Base-by-base conservation (phyloP, 2,888 invertebrate genomes). In the Strigamia transsilvanica region DNA sequence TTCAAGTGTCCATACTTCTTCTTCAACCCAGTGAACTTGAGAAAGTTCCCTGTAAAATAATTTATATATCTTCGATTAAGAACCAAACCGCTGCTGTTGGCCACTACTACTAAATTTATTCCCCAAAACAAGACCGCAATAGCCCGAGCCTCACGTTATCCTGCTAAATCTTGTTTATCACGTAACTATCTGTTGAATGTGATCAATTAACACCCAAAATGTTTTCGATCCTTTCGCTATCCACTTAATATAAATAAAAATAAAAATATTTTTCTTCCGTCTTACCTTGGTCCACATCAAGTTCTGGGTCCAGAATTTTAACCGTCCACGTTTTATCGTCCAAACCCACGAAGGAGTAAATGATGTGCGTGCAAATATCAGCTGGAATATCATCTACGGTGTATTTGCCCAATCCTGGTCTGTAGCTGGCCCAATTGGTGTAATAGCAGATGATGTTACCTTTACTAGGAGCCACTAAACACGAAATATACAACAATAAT, bases 391-490 rank as follows among this genome's bases (percentile, higher is more conserved):
- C 95, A 82, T 94, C 93, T 84, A 95, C 91, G n/a, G 91, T 92
- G 87, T 96, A 96, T 42, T 92, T 91, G 0, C 96, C 96, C 7
- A 82, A 80, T 0, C 93, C 95, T 0, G 94, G 94, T 51, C 96
- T 90, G 89, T 95, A 94, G 82, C 95, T 91, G 12, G 96, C 96
- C 96, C 94, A 94, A 88, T 94, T 94, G 87, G 93, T 93, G 88
- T 91, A 92, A 88, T 92, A 92, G 85, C 92, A 92, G 23, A 83
- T 82, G 27, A 82, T 81, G 5, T 32, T 78, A 13, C 78, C 78
- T 41, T 12, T 78, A 32, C 78, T 78, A 27, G 61, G 61, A 66
- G 61, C 23, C 23, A 66, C 61, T 66, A 66, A 21, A 66, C 5
- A 13, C 15, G n/a, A 46, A 46, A 46, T n/a, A 13, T 2, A 13